phyloP scores from a whole-genome alignment of 2,113 vertebrate species.

The Guaruba guarouba region DNA sequence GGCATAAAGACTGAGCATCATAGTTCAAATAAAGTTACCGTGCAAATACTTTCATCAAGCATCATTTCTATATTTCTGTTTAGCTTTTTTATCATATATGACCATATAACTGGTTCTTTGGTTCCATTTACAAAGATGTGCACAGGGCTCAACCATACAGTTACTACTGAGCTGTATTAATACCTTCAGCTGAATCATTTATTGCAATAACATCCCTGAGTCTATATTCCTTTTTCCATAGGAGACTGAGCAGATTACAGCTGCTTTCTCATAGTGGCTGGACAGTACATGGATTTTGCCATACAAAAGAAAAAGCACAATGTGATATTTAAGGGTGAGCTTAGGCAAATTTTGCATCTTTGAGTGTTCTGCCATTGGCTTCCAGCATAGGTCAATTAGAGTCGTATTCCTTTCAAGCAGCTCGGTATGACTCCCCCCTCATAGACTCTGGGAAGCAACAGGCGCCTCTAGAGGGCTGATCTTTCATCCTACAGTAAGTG shows the following conservation, averaged over 20 bases:
- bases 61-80: background rate
- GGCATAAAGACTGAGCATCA: background rate
- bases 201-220: background rate
- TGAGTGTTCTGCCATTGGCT: background rate
- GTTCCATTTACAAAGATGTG: background rate
- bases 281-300: background rate
- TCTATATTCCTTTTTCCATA: background rate
- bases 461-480: background rate
- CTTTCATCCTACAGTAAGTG: background rate
- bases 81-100: background rate
- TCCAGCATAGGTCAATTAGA: background rate
- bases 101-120: background rate
- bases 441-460: background rate
- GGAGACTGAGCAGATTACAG: background rate
- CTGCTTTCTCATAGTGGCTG: background rate
- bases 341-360: background rate
- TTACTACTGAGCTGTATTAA: background rate
- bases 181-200: background rate
- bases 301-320: background rate
- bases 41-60: background rate
- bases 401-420: background rate
- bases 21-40: background rate
- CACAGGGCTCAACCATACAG: background rate
- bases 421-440: background rate
- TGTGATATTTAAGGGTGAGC: background rate